phyloP scores from a whole-genome alignment of 2,113 vertebrate species.

The Cyprinodon tularosa region DNA sequence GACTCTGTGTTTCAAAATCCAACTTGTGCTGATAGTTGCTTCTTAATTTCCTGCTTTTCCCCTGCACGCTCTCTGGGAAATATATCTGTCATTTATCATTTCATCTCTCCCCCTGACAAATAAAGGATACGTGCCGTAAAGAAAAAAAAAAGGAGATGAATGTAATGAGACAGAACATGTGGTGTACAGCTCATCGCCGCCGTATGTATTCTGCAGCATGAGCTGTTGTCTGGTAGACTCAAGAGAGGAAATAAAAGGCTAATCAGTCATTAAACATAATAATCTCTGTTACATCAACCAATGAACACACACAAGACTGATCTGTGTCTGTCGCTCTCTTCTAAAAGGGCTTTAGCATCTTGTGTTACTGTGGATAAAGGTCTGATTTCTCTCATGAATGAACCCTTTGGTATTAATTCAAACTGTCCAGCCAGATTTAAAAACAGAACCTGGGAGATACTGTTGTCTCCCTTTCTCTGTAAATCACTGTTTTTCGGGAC shows the following conservation, averaged over 20 bases:
- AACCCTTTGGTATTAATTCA: neutral
- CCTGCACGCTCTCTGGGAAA: conserved; percentile 24
- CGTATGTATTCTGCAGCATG: neutral
- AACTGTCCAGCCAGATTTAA: neutral
- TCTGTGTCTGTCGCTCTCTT: conserved; percentile 4
- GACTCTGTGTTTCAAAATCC: conserved; percentile 49
- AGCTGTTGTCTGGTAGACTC: neutral
- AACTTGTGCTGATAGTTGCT: conserved; percentile 43
- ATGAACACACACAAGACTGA: neutral
- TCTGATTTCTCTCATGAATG: conserved; percentile 14
- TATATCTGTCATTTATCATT: conserved; percentile 37
- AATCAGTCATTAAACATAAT: conserved; percentile 20
- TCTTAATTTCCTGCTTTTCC: conserved; percentile 48
- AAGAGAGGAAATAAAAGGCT: conserved; percentile 18
- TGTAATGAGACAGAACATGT: conserved; percentile 51
- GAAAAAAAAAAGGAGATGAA: conserved; percentile 10
- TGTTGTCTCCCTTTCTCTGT: neutral
- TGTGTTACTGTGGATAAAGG: conserved; percentile 28
- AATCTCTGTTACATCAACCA: conserved; percentile 18
- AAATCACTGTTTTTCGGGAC: neutral
- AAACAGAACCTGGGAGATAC: neutral
- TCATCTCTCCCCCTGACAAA: conserved; percentile 41
- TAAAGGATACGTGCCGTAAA: conserved; percentile 43
- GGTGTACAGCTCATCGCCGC: conserved; percentile 9
- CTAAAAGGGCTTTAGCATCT: conserved; percentile 18